These are phyloP conservation scores for Mormyrus hasselquistii DNA, from an alignment of 2,797 vertebrate species.

Conservation along the genomic window DNA sequence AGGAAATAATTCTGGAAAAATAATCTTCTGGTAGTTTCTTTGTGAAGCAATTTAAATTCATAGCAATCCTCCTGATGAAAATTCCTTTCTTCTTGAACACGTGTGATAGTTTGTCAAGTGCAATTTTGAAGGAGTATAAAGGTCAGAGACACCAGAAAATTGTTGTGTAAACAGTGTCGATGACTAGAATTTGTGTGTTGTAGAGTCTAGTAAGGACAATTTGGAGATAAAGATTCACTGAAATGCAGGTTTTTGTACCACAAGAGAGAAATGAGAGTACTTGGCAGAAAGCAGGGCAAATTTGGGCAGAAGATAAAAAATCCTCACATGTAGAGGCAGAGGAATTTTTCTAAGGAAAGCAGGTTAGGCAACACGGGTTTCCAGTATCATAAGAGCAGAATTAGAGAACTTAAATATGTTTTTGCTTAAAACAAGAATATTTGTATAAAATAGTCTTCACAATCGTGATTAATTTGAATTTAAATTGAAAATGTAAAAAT, in stretches of 20 bases:
- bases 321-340: background rate
- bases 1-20: background rate
- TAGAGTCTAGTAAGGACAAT: background rate
- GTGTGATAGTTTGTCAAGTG: background rate
- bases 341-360: background rate
- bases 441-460: background rate
- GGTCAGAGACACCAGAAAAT: background rate
- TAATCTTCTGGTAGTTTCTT: background rate
- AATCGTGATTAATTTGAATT: background rate
- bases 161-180: background rate
- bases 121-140: background rate
- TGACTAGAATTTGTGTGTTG: background rate
- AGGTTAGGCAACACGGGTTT: background rate
- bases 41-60: background rate
- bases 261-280: background rate
- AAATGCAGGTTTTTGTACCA: background rate
- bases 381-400: background rate
- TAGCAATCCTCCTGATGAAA: background rate
- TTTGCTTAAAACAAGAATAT: background rate
- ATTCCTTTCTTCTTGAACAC: background rate
- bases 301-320: background rate
- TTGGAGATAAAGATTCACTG: background rate
- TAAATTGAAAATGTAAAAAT: background rate
- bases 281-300: background rate
- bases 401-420: background rate